phyloP scores from a whole-genome alignment of 1,140 invertebrate genomes.

The Meteorus sp. region DNA sequence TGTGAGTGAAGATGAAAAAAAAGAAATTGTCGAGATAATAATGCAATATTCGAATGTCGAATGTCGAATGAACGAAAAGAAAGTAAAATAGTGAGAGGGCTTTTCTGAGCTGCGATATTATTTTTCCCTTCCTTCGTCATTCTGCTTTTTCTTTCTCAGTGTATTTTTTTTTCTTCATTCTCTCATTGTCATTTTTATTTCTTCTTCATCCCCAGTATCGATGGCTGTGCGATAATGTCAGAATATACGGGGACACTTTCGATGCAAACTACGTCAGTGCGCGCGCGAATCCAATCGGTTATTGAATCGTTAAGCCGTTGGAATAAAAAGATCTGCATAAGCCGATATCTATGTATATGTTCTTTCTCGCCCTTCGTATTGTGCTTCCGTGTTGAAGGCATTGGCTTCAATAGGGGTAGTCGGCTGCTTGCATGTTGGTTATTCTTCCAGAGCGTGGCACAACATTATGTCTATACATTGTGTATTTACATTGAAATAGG shows the following conservation, averaged over 20 bases:
- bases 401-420: too few species aligned
- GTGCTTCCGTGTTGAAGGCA: too few species aligned
- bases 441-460: too few species aligned
- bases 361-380: conserved; percentile 26
- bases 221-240: conserved; percentile 14
- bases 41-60: conserved; percentile 28
- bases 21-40: conserved; percentile 13
- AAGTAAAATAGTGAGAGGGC: conserved; percentile 5
- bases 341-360: conserved; percentile 30
- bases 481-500: background rate
- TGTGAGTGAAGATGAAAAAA: too few species aligned
- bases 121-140: conserved; percentile 17
- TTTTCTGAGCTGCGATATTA: conserved; percentile 20
- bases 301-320: conserved; percentile 58
- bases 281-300: conserved; percentile 48
- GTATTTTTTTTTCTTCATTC: too few species aligned
- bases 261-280: conserved; percentile 49
- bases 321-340: conserved; percentile 54
- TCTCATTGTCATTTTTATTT: conserved; percentile 10
- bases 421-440: too few species aligned
- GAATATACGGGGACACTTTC: conserved; percentile 42
- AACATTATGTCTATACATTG: too few species aligned
- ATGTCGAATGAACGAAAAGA: conserved; percentile 22
- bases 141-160: background rate
- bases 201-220: conserved; percentile 11